Conservation (phyloP, 1,140 invertebrate species). For the Subanguina moxae region DNA sequence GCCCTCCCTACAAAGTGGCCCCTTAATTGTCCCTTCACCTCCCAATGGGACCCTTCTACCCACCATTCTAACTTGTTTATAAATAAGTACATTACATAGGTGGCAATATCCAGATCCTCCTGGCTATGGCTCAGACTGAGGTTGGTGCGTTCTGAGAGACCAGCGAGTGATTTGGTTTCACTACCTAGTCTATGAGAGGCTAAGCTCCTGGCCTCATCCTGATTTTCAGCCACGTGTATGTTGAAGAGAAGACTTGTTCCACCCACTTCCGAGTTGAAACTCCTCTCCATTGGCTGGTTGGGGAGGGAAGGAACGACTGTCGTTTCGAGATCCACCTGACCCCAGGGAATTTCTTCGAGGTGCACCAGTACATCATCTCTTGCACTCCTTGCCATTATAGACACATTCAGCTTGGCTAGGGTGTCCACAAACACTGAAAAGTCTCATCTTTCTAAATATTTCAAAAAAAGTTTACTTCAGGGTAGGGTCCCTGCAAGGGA, state of each 20-base stretch:
- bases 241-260: background rate
- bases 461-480: too few species aligned
- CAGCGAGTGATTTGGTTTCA: too few species aligned
- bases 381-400: slow-evolving; percentile 50
- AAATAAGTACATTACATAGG: background rate
- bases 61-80: too few species aligned
- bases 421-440: slow-evolving; percentile 16
- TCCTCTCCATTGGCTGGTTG: too few species aligned
- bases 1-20: too few species aligned
- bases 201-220: slow-evolving; percentile 32
- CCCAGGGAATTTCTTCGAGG: slow-evolving; percentile 56
- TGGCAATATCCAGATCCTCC: background rate
- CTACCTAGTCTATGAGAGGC: background rate
- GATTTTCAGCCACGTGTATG: slow-evolving; percentile 44
- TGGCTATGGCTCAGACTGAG: background rate
- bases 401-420: slow-evolving; percentile 41
- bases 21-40: too few species aligned
- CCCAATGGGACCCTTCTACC: too few species aligned
- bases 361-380: slow-evolving; percentile 44
- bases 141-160: too few species aligned
- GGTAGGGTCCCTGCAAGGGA: too few species aligned
- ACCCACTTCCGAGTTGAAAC: too few species aligned
- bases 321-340: slow-evolving; percentile 43
- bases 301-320: background rate
- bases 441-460: too few species aligned